Evolutionary conservation across 2,888 invertebrate genomes (phyloP), one percentile per base, ranked within the genome.

Genomic region (Hipparchia semele): DNA sequence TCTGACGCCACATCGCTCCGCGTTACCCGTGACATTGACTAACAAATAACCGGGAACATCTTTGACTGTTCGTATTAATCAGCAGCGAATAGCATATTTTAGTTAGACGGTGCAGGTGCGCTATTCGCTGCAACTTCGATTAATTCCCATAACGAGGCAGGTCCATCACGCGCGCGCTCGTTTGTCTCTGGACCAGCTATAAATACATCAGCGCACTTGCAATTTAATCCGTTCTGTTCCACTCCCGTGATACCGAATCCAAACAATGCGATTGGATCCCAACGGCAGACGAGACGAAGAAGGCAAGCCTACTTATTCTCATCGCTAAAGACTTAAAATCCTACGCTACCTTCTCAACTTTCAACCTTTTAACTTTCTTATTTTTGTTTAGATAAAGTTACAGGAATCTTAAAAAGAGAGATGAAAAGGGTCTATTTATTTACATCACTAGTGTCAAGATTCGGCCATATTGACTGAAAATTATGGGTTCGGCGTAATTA

Each of bases 171-270:
- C 84, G 89, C 83, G 80, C 88, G 92, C 90, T 90, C 94, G 92
- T 92, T 93, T 93, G 94, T 93, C 93, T 92, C 92, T 86, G 86
- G 87, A 83, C 88, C 86, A 85, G 92, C 93, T 91, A 92, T 94
- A 93, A 93, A 93, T 93, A 93, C 92, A 91, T 93, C 93, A 93
- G 88, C 91, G 92, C 89, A 90, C 91, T 92, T 90, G 92, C 92
- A 91, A 91, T 93, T 93, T 92, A 93, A 93, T 93, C 92, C 90
- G 86, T 89, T 87, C 88, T 87, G 90, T 89, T 91, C 87, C 87
- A 88, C 85, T 90, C 81, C 83, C 86, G 86, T 87, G 87, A 82
- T 82, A 81, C 77, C 73, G 76, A 76, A 75, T 78, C 75, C 77
- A 75, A 77, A 76, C 75, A 72, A 73, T 65, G 60, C 70, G 72